Percentiles rank a stretch among this genome's conserved stretches.
Evolutionary conservation across 2,888 invertebrate species (phyloP).

Genomic region (Oxyteleia sp.): DNA sequence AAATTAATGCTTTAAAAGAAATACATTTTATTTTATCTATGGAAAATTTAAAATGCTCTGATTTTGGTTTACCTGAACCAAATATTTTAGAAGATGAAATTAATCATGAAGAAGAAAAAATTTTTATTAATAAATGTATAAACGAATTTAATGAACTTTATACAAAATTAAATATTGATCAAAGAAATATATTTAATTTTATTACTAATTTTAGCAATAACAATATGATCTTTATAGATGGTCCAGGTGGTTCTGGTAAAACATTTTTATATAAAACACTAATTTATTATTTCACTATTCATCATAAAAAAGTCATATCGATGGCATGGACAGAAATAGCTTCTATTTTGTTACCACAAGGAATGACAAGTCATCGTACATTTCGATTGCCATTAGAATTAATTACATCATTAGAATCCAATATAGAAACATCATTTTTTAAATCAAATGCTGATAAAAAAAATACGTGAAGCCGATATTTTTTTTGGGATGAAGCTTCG

Average conservation of each 20-base stretch:
- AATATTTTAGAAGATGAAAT: not conserved
- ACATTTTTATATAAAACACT: not conserved
- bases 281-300: not conserved
- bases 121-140: not conserved
- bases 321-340: not conserved
- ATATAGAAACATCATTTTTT: conserved; percentile 17
- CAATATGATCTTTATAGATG: not conserved
- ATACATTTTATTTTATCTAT: conserved; percentile 20
- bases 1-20: conserved; percentile 26
- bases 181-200: not conserved
- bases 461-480: too few species aligned
- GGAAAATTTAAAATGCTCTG: conserved; percentile 36
- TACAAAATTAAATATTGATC: conserved; percentile 4
- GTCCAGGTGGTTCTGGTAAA: not conserved
- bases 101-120: not conserved
- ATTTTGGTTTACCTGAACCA: conserved; percentile 42
- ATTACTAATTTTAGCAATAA: too few species aligned
- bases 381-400: conserved; percentile 23
- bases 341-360: not conserved
- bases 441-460: conserved; percentile 16
- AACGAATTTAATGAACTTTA: too few species aligned
- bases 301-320: not conserved
- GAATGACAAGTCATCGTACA: conserved; percentile 18
- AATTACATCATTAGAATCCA: too few species aligned
- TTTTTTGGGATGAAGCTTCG: conserved; percentile 26